Base-by-base conservation (phyloP, 2,113 vertebrate species). In the Gallinago media region DNA sequence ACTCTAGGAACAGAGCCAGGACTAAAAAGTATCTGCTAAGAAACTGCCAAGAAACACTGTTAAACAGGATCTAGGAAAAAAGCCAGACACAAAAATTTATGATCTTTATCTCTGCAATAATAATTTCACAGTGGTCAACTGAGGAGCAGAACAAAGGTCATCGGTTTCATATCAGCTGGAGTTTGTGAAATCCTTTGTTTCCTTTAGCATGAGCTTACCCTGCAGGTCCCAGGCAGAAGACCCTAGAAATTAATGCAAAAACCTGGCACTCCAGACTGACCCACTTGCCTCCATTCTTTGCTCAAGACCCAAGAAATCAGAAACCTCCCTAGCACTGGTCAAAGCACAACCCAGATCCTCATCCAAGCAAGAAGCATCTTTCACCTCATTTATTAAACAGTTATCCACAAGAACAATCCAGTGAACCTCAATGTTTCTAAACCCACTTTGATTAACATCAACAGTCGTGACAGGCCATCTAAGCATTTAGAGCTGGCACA, bases 11-110 rank as follows among this genome's bases (percentile, higher is more conserved):
- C 31, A 22, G 65, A 89, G 93, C 93, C 95, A 97, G 80, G 46
- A 55, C 67, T 95, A 85, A 93, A 96, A 94, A 91, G 61, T 90
- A 91, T 93, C 91, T 88, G 25, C 92, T 82, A 96, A 89, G 90
- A 80, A 97, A 84, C 65, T 97, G 86, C 95, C 96, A 94, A 96
- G 88, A 96, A 96, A 79, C 56, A 74, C 85, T 93, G 72, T 92
- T 97, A 88, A 96, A 93, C 92, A 96, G 94, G 90, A 94, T 94
- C 82, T 94, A 95, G 96, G 94, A 92, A 91, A 92, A 91, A 80
- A 95, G 90, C 94, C 94, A 97, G 90, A 52, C 86, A 79, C 67
- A 80, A 82, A 89, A 95, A 96, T 44, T 84, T 87, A 95, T 80
- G 91, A 94, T 92, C 78, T 84, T 96, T 95, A 95, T 93, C 93